Evolutionary conservation across 1,140 invertebrate species (phyloP).

Genomic region (Papilio glaucus): DNA sequence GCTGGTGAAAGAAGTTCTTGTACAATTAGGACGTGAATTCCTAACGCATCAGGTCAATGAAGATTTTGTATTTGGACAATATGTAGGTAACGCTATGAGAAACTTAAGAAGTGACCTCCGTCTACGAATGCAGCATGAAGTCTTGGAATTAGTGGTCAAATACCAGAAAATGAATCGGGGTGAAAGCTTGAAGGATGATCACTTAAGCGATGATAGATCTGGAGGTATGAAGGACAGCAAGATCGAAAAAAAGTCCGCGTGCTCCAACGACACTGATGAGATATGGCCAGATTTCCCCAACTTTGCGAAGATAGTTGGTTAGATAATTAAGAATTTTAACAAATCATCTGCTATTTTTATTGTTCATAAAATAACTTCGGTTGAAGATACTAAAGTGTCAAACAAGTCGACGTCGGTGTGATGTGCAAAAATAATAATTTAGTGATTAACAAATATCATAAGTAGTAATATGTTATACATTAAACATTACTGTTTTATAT

Average conservation of each 20-base stretch:
- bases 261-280: conserved; percentile 55
- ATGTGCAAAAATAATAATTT: neutral
- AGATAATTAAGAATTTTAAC: neutral
- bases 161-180: conserved; percentile 61
- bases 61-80: conserved; percentile 76
- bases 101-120: conserved; percentile 62
- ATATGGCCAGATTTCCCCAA: conserved; percentile 72
- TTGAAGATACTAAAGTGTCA: neutral
- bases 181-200: conserved; percentile 46
- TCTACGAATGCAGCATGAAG: conserved; percentile 70
- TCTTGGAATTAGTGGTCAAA: conserved; percentile 68
- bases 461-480: neutral
- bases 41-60: conserved; percentile 67
- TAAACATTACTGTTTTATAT: neutral
- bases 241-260: conserved; percentile 13
- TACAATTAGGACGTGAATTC: conserved; percentile 66
- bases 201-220: conserved; percentile 13
- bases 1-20: conserved; percentile 63
- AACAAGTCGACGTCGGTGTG: neutral
- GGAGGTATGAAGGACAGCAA: conserved; percentile 23
- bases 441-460: neutral
- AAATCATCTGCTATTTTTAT: neutral
- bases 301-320: conserved; percentile 67
- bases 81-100: conserved; percentile 67
- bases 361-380: neutral